Evolutionary conservation across 2,113 vertebrate genomes (phyloP).

Genomic region (Esox niger): DNA sequence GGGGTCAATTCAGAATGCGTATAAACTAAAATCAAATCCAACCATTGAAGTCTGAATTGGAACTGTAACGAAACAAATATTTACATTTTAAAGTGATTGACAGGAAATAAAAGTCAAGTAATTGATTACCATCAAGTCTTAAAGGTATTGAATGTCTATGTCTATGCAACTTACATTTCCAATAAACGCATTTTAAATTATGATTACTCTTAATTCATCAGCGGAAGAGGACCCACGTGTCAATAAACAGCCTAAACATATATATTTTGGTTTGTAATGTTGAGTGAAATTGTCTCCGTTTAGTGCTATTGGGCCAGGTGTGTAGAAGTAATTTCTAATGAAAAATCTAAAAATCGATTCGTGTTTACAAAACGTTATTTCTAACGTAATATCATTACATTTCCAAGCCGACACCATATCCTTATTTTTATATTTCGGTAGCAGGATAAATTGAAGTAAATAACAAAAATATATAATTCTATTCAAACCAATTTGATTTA

Average conservation of each 20-base stretch:
- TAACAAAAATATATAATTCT: neutral
- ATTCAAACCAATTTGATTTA: neutral
- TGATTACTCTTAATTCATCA: too few species aligned
- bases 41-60: constrained; percentile 26
- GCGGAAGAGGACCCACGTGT: too few species aligned
- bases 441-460: neutral
- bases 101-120: neutral
- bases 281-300: neutral
- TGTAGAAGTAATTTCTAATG: neutral
- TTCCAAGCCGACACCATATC: too few species aligned
- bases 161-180: neutral
- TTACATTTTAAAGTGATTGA: neutral
- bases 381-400: too few species aligned
- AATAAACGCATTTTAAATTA: neutral
- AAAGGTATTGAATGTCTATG: neutral
- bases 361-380: neutral
- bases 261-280: neutral
- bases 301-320: neutral
- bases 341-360: neutral
- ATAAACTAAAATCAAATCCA: constrained; percentile 58
- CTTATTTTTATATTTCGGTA: too few species aligned
- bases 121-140: neutral
- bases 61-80: constrained; percentile 2
- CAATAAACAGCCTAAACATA: neutral
- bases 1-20: constrained; percentile 64